A percentile compares a stretch with the other conserved stretches of the same genome.
These are phyloP conservation scores for Venustoraphidia nigricollis DNA, from an alignment of 2,888 invertebrate genomes.

Conservation along the genomic window DNA sequence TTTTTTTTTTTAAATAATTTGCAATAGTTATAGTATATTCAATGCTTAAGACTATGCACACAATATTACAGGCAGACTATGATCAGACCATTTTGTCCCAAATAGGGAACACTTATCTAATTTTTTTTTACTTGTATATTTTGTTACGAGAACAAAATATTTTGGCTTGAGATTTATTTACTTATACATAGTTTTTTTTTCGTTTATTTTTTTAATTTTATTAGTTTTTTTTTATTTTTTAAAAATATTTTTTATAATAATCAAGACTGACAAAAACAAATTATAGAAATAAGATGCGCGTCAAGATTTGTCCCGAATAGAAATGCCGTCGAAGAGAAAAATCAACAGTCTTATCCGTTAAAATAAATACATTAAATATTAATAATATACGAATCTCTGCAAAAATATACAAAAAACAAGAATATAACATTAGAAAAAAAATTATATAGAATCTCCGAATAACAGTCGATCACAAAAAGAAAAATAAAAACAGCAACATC, in stretches of 20 bases:
- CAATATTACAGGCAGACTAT: slow-evolving; percentile 6
- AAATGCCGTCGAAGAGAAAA: too few relatives aligned
- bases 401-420: too few relatives aligned
- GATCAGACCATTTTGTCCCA: slow-evolving; percentile 5
- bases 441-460: too few relatives aligned
- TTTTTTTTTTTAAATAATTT: background rate
- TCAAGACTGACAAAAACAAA: background rate
- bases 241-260: background rate
- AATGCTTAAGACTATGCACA: slow-evolving; percentile 1
- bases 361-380: too few relatives aligned
- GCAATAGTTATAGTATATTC: background rate
- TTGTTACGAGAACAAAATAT: slow-evolving; percentile 1
- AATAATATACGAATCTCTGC: too few relatives aligned
- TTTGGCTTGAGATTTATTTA: slow-evolving; percentile 6
- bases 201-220: slow-evolving; percentile 3
- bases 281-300: background rate
- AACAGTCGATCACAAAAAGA: too few relatives aligned
- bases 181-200: slow-evolving; percentile 1
- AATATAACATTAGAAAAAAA: too few relatives aligned
- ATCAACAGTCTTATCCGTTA: too few relatives aligned
- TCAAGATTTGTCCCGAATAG: too few relatives aligned
- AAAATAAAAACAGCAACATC: too few relatives aligned
- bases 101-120: slow-evolving; percentile 3
- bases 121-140: slow-evolving; percentile 1
- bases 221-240: slow-evolving; percentile 1